Evolutionary conservation across 2,888 invertebrate species (phyloP).

Genomic region (Leucozona laternaria): DNA sequence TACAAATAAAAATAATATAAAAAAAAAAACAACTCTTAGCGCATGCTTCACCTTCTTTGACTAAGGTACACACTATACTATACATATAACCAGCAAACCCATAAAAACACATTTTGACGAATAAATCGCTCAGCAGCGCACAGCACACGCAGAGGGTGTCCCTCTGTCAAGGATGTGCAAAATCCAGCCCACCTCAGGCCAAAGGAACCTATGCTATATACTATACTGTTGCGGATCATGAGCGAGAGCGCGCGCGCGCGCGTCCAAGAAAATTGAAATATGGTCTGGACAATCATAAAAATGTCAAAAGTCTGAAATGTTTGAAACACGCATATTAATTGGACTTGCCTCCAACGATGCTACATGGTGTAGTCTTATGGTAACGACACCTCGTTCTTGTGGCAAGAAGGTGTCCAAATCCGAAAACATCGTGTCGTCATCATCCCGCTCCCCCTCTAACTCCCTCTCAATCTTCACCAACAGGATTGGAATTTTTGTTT

Average conservation of each 20-base stretch:
- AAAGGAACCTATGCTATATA: conserved; percentile 7
- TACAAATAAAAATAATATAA: conserved; percentile 7
- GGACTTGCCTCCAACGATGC: conserved; percentile 75
- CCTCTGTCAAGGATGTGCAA: conserved; percentile 63
- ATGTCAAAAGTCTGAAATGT: conserved; percentile 76
- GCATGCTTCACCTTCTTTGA: conserved; percentile 47
- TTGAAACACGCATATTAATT: conserved; percentile 76
- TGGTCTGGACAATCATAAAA: conserved; percentile 75
- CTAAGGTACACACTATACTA: not conserved
- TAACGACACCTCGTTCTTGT: conserved; percentile 55
- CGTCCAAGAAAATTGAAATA: conserved; percentile 72
- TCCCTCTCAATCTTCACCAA: not conserved
- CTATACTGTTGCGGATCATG: not conserved
- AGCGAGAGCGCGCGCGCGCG: conserved; percentile 21
- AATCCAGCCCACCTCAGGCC: conserved; percentile 63
- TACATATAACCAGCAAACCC: conserved; percentile 31
- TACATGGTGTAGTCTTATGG: conserved; percentile 45
- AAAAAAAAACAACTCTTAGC: conserved; percentile 27
- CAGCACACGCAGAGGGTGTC: conserved; percentile 73
- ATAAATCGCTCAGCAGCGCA: conserved; percentile 74
- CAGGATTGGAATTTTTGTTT: conserved; percentile 66
- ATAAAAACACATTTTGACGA: conserved; percentile 75
- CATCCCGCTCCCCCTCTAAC: not conserved
- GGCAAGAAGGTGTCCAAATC: conserved; percentile 41
- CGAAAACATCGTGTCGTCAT: conserved; percentile 19